Evolutionary conservation across 1,140 invertebrate species (phyloP), one percentile per base, ranked within the genome.

Genomic region (Brachionus calyciflorus): DNA sequence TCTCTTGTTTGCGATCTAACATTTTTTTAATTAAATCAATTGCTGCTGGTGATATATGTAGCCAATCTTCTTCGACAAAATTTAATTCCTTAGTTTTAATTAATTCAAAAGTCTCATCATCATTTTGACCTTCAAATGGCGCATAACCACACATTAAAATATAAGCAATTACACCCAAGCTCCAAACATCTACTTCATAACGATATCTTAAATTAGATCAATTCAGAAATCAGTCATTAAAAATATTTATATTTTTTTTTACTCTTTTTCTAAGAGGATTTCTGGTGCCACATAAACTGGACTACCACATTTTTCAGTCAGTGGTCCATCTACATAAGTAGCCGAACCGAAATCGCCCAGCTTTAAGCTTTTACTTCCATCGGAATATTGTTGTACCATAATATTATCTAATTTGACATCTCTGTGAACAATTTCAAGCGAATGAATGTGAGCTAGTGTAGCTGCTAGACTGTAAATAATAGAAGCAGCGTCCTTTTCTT

Each of bases 391-490:
- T 48, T 57, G 28, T 6, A 77, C 30, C 70, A 87, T 78, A 40
- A 87, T 79, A 78, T 87, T 87, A 78, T 87, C 86, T 7, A 85
- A 84, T 76, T 86, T 87, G 19, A 87, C 80, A 78, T 87, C 86
- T 48, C 86, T 78, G 78, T 87, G 86, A 3, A 86, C 84, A 48
- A 87, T 85, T 55, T 80, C 76, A 19, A 82, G 73, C 10, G 80
- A 80, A 77, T 87, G 85, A 5, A 87, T 81, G 78, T 85, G 84
- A 53, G 82, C 79, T 2, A 87, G 78, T n/a, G 85, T 85, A 57
- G 81, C 82, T n/a, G 81, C 78, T 24, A 86, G 78, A 69, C 85
- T 82, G 75, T 80, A 79, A 19, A 85, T 70, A 82, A 85, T 85
- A 14, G 80, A 78, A 53, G 83, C 82, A 40, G 84, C 83, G 78